Conservation (phyloP, 2,888 invertebrate genomes). For the Drosophila borealis region DNA sequence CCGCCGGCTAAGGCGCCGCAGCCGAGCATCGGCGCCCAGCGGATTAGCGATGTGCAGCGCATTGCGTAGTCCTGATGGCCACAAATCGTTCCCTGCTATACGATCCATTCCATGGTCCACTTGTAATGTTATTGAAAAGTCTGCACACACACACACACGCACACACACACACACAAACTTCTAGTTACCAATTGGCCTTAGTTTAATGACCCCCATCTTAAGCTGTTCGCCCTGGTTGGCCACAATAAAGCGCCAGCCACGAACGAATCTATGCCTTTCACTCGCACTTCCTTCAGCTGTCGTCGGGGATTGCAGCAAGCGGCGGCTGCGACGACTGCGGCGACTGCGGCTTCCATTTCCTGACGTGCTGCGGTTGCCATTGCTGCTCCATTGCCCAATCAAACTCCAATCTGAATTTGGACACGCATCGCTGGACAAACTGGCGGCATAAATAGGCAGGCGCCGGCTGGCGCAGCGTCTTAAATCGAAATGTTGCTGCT, state of each 20-base stretch:
- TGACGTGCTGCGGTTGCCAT: slow-evolving; percentile 46
- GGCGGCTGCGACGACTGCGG: slow-evolving; percentile 26
- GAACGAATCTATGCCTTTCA: slow-evolving; percentile 54
- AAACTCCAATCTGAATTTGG: slow-evolving; percentile 20
- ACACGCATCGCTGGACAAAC: slow-evolving; percentile 31
- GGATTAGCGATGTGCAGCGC: slow-evolving; percentile 62
- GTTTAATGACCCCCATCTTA: slow-evolving; percentile 43
- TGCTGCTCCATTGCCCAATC: slow-evolving; percentile 21
- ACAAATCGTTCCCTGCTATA: neutral
- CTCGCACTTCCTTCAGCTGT: slow-evolving; percentile 59
- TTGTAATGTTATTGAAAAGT: slow-evolving; percentile 21
- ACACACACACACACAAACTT: slow-evolving; percentile 11
- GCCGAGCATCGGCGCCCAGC: slow-evolving; percentile 66
- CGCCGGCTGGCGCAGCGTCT: slow-evolving; percentile 7
- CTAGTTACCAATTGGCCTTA: slow-evolving; percentile 52
- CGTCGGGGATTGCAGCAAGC: slow-evolving; percentile 37
- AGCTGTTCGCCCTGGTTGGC: slow-evolving; percentile 58
- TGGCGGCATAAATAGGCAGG: slow-evolving; percentile 34
- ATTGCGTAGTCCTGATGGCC: slow-evolving; percentile 55
- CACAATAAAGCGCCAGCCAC: slow-evolving; percentile 52
- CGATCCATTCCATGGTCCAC: slow-evolving; percentile 36
- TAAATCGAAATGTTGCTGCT: slow-evolving; percentile 45
- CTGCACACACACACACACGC: neutral
- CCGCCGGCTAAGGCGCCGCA: slow-evolving; percentile 44
- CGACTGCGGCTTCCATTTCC: slow-evolving; percentile 43